Evolutionary conservation across 2,797 vertebrate genomes (phyloP).

Genomic region (Borostomias antarcticus): DNA sequence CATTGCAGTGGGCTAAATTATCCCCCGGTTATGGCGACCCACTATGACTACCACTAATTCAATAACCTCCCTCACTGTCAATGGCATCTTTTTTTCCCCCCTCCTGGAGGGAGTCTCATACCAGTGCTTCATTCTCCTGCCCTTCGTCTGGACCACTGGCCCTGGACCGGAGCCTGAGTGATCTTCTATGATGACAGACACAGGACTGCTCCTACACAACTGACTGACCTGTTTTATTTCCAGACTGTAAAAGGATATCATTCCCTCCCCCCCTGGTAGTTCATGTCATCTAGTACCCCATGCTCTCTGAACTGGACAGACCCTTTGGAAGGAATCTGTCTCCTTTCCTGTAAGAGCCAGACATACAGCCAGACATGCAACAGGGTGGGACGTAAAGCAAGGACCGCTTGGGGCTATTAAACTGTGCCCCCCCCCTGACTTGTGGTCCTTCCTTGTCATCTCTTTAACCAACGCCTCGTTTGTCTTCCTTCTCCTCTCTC

Average conservation of each 20-base stretch:
- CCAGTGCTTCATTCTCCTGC: not conserved
- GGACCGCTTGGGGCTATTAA: slow-evolving; percentile 37
- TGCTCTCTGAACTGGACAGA: slow-evolving; percentile 56
- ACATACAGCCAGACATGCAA: slow-evolving; percentile 60
- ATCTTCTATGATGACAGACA: slow-evolving; percentile 45
- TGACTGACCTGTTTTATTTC: slow-evolving; percentile 61
- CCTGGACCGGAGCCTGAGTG: slow-evolving; percentile 15
- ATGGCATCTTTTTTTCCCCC: not conserved
- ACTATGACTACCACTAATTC: no score
- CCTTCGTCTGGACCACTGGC: slow-evolving; percentile 12
- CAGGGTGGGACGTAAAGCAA: slow-evolving; percentile 32
- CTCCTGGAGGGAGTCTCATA: not conserved
- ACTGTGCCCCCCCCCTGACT: not conserved
- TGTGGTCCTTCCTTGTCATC: not conserved
- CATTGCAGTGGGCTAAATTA: not conserved
- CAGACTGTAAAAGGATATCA: slow-evolving; percentile 72
- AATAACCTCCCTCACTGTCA: slow-evolving; percentile 14
- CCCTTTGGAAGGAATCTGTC: slow-evolving; percentile 52
- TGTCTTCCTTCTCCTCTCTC: not conserved
- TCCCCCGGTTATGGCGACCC: no score
- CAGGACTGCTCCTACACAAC: slow-evolving; percentile 11
- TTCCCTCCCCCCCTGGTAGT: slow-evolving; percentile 19
- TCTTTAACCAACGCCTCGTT: no score
- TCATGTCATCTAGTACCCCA: slow-evolving; percentile 57
- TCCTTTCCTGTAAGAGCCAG: slow-evolving; percentile 58